Conservation (phyloP, 2,113 vertebrate species). For the Dicerorhinus sumatrensis region DNA sequence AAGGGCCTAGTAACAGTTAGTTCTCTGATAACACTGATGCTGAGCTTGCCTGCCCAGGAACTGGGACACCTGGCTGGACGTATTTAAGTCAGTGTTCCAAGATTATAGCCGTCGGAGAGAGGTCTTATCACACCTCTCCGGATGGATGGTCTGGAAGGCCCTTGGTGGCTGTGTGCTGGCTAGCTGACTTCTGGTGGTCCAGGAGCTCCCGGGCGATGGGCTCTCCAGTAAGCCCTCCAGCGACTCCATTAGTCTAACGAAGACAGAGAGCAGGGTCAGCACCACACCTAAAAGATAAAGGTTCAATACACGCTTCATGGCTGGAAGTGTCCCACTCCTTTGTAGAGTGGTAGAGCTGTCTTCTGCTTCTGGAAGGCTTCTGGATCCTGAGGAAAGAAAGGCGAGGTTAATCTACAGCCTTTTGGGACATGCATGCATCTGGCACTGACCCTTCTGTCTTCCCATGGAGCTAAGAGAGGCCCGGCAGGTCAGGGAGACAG, state of each 20-base stretch:
- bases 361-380: slow-evolving; percentile 37
- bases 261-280: slow-evolving; percentile 72
- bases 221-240: slow-evolving; percentile 61
- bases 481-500: not conserved
- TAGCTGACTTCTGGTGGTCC: slow-evolving; percentile 58
- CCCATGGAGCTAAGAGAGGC: not conserved
- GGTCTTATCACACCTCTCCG: slow-evolving; percentile 57
- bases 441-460: not conserved
- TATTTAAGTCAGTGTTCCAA: slow-evolving; percentile 3
- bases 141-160: slow-evolving; percentile 69
- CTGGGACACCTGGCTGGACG: not conserved
- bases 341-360: not conserved
- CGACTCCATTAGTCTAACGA: slow-evolving; percentile 72
- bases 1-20: not conserved
- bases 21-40: slow-evolving; percentile 9
- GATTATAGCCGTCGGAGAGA: not conserved
- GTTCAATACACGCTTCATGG: slow-evolving; percentile 70
- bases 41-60: not conserved
- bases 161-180: slow-evolving; percentile 23
- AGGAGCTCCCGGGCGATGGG: not conserved
- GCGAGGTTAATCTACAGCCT: not conserved
- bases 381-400: slow-evolving; percentile 58
- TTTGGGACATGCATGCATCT: not conserved
- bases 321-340: not conserved
- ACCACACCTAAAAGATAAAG: slow-evolving; percentile 77